phyloP scores from a whole-genome alignment of 2,888 invertebrate genomes.

The Uloborus plumipes region DNA sequence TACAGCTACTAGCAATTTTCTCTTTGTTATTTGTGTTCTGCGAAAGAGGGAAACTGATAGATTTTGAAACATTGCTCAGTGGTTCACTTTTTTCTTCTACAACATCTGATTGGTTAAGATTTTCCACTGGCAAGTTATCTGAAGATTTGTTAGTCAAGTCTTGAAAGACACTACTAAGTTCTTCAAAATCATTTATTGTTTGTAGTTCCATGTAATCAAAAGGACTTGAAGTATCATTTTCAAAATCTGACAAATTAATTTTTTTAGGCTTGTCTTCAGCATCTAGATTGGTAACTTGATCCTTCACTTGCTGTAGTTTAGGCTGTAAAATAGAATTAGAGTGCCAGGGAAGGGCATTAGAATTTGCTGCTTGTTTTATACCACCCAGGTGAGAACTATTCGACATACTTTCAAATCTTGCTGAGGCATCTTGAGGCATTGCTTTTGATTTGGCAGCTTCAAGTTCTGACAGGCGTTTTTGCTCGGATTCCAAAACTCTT shows the following conservation, averaged over 20 bases:
- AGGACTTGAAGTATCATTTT: conserved; percentile 90
- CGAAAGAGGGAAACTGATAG: conserved; percentile 27
- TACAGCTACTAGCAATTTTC: not conserved
- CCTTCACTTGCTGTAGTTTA: conserved; percentile 16
- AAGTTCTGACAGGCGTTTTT: conserved; percentile 77
- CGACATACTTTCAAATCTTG: conserved; percentile 11
- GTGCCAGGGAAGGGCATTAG: conserved; percentile 17
- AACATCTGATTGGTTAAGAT: not conserved
- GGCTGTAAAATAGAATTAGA: conserved; percentile 44
- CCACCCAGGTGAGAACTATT: conserved; percentile 10
- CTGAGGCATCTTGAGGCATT: not conserved
- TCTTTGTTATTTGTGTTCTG: not conserved
- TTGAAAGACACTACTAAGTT: conserved; percentile 83
- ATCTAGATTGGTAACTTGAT: conserved; percentile 12
- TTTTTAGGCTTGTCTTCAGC: conserved; percentile 8
- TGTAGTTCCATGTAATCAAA: conserved; percentile 94
- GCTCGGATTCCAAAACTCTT: conserved; percentile 36
- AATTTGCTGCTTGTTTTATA: conserved; percentile 5
- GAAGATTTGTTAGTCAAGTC: conserved; percentile 28
- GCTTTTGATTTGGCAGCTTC: conserved; percentile 70
- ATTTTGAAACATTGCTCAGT: conserved; percentile 21
- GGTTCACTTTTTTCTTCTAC: not conserved
- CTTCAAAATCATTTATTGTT: conserved; percentile 92
- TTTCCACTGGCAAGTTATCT: not conserved
- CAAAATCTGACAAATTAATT: conserved; percentile 78